Conservation (phyloP, 2,113 vertebrate genomes). For the Albula glossodonta region DNA sequence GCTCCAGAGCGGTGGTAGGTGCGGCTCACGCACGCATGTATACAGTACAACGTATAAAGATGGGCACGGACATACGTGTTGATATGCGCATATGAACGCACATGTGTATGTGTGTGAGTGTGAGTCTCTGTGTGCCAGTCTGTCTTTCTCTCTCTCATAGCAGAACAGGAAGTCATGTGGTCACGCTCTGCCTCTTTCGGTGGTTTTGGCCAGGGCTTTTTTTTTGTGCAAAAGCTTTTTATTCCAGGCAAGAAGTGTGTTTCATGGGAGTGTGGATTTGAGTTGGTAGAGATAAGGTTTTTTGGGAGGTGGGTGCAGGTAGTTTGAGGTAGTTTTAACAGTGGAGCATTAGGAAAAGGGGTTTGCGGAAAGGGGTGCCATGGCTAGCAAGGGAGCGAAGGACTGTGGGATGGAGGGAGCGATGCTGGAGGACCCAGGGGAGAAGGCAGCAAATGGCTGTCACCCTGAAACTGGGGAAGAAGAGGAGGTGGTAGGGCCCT, state of each 20-base stretch:
- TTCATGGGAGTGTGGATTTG: background rate
- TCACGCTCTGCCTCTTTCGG: constrained; percentile 10
- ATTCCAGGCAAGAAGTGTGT: constrained; percentile 2
- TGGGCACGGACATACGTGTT: too few relatives aligned
- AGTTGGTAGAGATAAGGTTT: constrained; percentile 19
- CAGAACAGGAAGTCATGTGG: constrained; percentile 23
- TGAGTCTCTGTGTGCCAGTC: too few relatives aligned
- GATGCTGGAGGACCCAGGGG: background rate
- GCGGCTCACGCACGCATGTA: too few relatives aligned
- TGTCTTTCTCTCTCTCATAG: background rate
- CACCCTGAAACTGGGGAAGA: too few relatives aligned
- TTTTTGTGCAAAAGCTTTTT: too few relatives aligned
- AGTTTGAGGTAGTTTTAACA: too few relatives aligned
- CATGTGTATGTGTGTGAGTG: too few relatives aligned
- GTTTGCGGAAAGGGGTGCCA: background rate
- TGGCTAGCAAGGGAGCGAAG: constrained; percentile 17
- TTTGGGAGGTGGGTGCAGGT: background rate
- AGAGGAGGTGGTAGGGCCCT: too few relatives aligned
- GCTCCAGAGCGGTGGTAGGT: too few relatives aligned
- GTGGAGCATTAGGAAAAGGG: background rate
- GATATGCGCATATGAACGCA: too few relatives aligned
- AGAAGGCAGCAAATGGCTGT: too few relatives aligned
- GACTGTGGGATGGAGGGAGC: background rate
- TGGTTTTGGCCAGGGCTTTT: background rate
- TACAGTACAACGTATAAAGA: too few relatives aligned